Percentiles rank a stretch among this genome's conserved stretches.
Conservation (phyloP, 2,797 vertebrate genomes). For the Pogonophryne albipinna region DNA sequence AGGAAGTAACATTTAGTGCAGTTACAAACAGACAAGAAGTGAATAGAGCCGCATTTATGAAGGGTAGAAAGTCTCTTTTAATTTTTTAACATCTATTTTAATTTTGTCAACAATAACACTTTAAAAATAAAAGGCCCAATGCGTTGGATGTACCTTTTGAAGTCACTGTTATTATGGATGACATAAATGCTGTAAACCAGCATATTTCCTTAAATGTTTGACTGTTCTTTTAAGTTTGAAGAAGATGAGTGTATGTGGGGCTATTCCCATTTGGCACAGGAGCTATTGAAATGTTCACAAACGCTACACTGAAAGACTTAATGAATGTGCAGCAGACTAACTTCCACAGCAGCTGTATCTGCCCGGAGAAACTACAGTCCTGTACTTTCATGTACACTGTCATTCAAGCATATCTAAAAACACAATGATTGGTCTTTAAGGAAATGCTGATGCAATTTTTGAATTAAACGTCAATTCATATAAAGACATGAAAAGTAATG, state of each 20-base stretch:
- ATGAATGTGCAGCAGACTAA: slow-evolving; percentile 18
- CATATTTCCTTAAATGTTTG: neutral
- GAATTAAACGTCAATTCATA: neutral
- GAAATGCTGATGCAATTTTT: neutral
- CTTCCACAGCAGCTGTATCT: slow-evolving; percentile 21
- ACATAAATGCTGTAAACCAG: neutral
- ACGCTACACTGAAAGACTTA: slow-evolving; percentile 22
- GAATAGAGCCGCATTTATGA: neutral
- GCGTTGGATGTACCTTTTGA: neutral
- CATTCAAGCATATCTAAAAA: neutral
- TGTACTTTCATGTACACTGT: neutral
- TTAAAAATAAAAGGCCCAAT: no score
- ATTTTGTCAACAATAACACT: no score
- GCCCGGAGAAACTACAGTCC: neutral
- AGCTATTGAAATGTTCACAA: slow-evolving; percentile 31
- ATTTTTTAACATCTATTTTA: no score
- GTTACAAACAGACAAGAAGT: neutral
- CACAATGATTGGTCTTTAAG: neutral
- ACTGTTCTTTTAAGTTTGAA: slow-evolving; percentile 24
- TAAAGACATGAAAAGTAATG: neutral
- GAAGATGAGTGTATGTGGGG: slow-evolving; percentile 15
- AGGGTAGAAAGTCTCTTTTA: no score
- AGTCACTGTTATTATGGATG: neutral
- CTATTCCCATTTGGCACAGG: slow-evolving; percentile 28
- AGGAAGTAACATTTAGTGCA: neutral